A percentile compares a stretch with the other conserved stretches of the same genome.
These are phyloP conservation scores for Phrynocephalus versicolor DNA, from an alignment of 2,113 vertebrate species.

Conservation along the genomic window DNA sequence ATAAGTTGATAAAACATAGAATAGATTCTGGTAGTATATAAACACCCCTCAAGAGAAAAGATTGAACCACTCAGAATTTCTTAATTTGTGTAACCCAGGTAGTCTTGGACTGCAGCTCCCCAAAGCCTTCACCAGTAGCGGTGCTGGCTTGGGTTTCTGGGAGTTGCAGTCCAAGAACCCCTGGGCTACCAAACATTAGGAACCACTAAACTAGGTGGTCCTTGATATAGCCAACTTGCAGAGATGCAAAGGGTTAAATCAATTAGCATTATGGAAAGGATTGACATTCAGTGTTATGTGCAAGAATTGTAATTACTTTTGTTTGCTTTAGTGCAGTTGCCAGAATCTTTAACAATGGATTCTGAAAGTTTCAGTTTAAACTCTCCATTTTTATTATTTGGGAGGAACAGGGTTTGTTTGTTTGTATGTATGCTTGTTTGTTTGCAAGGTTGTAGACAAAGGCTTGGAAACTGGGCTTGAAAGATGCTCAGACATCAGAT, in stretches of 20 bases:
- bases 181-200: too few relatives aligned
- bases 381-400: background rate
- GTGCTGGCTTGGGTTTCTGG: too few relatives aligned
- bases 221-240: background rate
- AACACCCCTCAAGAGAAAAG: background rate
- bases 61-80: too few relatives aligned
- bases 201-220: background rate
- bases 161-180: too few relatives aligned
- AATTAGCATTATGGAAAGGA: background rate
- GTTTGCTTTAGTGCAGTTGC: too few relatives aligned
- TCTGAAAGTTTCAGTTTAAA: too few relatives aligned
- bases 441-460: slow-evolving; percentile 1
- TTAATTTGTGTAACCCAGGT: too few relatives aligned
- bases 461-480: background rate
- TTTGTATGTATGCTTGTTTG: too few relatives aligned
- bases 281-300: background rate
- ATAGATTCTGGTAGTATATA: background rate
- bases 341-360: too few relatives aligned
- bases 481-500: background rate
- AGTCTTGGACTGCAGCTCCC: too few relatives aligned
- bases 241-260: background rate
- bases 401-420: background rate
- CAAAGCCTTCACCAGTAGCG: too few relatives aligned
- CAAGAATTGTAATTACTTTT: too few relatives aligned
- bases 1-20: background rate